These are phyloP conservation scores for Neogobius melanostomus DNA, from an alignment of 2,113 vertebrate species.

Conservation along the genomic window DNA sequence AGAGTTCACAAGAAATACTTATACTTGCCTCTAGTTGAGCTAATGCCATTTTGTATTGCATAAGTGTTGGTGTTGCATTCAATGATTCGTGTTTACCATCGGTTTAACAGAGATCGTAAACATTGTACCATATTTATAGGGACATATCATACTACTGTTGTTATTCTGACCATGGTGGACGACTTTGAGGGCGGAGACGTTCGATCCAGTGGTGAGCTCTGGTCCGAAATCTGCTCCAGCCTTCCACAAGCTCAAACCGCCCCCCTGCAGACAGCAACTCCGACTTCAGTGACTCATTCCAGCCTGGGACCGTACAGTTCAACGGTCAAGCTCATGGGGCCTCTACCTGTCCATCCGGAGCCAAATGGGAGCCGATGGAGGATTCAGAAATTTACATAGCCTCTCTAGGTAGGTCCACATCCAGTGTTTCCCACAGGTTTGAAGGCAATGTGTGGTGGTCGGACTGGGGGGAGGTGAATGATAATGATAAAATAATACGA, in stretches of 20 bases:
- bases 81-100: no score
- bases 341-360: constrained; percentile 17
- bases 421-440: background rate
- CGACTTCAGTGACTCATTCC: constrained; percentile 88
- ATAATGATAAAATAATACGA: no score
- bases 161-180: constrained; percentile 79
- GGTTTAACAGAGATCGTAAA: no score
- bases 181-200: constrained; percentile 70
- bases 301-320: constrained; percentile 53
- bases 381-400: constrained; percentile 94
- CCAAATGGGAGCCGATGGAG: constrained; percentile 88
- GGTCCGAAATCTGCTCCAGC: constrained; percentile 89
- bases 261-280: constrained; percentile 39
- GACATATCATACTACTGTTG: background rate
- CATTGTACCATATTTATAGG: background rate
- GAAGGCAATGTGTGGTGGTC: no score
- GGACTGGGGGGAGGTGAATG: no score
- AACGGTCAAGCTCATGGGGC: constrained; percentile 41
- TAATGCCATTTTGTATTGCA: background rate
- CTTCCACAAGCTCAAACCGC: constrained; percentile 70
- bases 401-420: constrained; percentile 81
- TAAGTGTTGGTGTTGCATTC: no score
- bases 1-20: no score
- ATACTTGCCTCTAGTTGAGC: no score
- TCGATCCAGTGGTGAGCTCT: constrained; percentile 85